These are phyloP conservation scores for Athripsodes cinereus DNA, from an alignment of 2,888 invertebrate species.

Conservation along the genomic window DNA sequence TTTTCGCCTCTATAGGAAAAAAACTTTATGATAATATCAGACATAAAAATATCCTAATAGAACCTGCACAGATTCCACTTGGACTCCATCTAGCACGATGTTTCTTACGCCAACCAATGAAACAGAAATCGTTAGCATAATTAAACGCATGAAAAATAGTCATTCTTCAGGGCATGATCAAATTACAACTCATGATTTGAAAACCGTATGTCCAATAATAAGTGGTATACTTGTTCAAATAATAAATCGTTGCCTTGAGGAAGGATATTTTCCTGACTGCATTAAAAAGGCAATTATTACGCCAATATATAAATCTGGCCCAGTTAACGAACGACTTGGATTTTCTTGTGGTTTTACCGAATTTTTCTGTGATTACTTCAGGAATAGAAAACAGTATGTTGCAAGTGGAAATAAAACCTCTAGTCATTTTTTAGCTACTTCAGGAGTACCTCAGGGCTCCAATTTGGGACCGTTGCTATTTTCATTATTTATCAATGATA, in stretches of 20 bases:
- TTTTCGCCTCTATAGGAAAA: background rate
- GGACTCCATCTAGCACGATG: background rate
- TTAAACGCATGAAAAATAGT: background rate
- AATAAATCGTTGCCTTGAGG: background rate
- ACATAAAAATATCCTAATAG: no score
- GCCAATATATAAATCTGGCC: background rate
- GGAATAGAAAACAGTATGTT: no score
- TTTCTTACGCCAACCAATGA: background rate
- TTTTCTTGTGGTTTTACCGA: no score
- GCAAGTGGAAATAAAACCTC: no score
- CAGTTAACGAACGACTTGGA: background rate
- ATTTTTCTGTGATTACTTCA: no score
- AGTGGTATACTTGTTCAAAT: background rate
- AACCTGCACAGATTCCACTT: no score
- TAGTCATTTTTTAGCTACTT: no score
- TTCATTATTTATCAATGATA: no score
- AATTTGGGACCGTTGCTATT: no score
- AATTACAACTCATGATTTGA: background rate
- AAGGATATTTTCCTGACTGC: background rate
- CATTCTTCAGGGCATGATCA: background rate
- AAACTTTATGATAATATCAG: no score
- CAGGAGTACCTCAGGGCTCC: no score
- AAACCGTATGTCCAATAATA: background rate
- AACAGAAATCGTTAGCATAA: background rate
- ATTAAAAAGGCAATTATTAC: background rate